A percentile compares a stretch with the other conserved stretches of the same genome.
Evolutionary conservation across 2,797 vertebrate species (phyloP).

Genomic region (Protonibea diacanthus): DNA sequence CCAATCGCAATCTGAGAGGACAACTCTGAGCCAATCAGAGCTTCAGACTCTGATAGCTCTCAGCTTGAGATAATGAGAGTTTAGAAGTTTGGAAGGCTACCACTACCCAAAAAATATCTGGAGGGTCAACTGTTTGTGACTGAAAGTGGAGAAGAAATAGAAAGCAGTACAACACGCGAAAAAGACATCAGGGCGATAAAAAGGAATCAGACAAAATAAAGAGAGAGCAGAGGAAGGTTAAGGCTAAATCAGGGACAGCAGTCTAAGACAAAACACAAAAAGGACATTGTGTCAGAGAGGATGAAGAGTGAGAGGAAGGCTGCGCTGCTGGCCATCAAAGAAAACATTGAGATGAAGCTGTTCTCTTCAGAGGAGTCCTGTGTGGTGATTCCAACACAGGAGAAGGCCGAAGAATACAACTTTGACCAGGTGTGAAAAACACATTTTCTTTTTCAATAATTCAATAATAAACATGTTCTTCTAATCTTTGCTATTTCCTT

Average conservation of each 20-base stretch:
- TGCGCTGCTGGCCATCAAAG: slow-evolving; percentile 41
- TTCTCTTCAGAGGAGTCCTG: slow-evolving; percentile 62
- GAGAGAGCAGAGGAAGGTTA: neutral
- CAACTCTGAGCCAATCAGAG: slow-evolving; percentile 51
- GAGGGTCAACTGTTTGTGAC: neutral
- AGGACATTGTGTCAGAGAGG: neutral
- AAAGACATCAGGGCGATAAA: neutral
- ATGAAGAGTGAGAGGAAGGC: slow-evolving; percentile 58
- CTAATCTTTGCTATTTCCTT: too few relatives aligned
- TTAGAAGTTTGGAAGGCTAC: slow-evolving; percentile 32
- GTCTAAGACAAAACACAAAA: neutral
- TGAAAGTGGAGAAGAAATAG: neutral
- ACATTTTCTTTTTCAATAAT: too few relatives aligned
- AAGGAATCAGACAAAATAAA: neutral
- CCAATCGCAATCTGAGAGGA: slow-evolving; percentile 46
- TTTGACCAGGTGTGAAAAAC: slow-evolving; percentile 43
- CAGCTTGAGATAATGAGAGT: slow-evolving; percentile 68
- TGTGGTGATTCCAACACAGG: neutral
- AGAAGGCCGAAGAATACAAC: slow-evolving; percentile 27
- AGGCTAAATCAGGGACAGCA: neutral
- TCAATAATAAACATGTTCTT: too few relatives aligned
- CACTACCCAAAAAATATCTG: neutral
- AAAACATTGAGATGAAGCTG: slow-evolving; percentile 79
- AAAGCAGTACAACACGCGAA: neutral
- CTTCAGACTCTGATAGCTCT: slow-evolving; percentile 46